Base-by-base conservation (phyloP, 2,797 vertebrate genomes). In the Neosilurus hyrtlii region DNA sequence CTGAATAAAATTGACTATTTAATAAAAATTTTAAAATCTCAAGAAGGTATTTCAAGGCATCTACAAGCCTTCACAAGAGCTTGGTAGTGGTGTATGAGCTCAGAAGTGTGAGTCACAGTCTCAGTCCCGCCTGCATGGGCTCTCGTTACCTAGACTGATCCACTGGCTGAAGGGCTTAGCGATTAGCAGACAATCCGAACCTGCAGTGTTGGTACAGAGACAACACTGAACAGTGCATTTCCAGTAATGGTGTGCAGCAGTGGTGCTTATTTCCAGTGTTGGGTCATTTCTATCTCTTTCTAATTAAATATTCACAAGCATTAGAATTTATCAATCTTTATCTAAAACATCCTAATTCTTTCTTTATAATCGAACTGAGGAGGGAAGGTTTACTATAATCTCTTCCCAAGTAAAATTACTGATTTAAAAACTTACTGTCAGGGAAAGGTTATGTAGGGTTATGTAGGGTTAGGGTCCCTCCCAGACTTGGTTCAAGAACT, bases 181-280 rank as follows among this genome's bases (percentile, higher is more conserved):
- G n/a, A 61, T 43, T 56, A 75, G 30, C 9, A 2, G 14, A 61
- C 8, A 35, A 66, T 51, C 24, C 35, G 20, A 3, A 70, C 61
- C 49, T 75, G 49, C 6, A 1, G 52, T 59, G 20, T 61, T 68
- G 9, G 12, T 7, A 22, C 52, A 57, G 30, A 30, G 66, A 9
- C 20, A 24, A 18, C 11, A 18, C 56, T 54, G 59, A 49, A 56
- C 26, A 56, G 43, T 20, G 57, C 9, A 20, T 59, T 62, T 68
- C 83, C 79, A 84, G 86, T 49, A 71, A 24, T 65, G 37, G n/a
- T 26, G 35, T 11, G 37, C 24, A 77, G 71, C 61, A 65, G 30
- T 22, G 43, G 26, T 57, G 30, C n/a, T 78, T 26, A 78, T 30
- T 78, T 78, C 76, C 61, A 65, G n/a, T 78, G 3, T 65, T 16